Conservation (phyloP, 2,888 invertebrate species). For the Pristionchus exspectatus region DNA sequence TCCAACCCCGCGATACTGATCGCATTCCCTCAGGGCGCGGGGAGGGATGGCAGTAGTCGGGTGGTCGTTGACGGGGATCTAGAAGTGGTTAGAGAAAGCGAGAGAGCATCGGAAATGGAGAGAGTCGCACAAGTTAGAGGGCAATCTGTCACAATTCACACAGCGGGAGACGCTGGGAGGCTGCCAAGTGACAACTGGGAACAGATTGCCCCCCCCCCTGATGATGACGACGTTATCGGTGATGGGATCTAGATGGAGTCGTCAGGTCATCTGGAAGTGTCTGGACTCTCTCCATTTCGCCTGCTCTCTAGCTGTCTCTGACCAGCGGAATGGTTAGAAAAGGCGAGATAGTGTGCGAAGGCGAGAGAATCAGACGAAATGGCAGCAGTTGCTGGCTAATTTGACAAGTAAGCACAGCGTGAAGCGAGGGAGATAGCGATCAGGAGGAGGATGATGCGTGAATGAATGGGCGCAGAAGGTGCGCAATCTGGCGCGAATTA, state of each 20-base stretch:
- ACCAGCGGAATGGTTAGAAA: not conserved
- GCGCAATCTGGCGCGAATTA: not conserved
- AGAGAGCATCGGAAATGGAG: not conserved
- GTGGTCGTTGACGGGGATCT: not conserved
- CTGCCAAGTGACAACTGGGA: constrained; percentile 5
- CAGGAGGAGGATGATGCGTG: not conserved
- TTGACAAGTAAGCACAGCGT: constrained; percentile 21
- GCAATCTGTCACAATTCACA: not conserved
- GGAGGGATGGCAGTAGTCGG: not conserved
- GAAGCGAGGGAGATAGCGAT: constrained; percentile 13
- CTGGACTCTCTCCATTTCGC: not conserved
- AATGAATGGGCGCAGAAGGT: not conserved
- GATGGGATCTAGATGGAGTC: constrained; percentile 2
- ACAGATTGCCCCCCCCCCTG: constrained; percentile 4
- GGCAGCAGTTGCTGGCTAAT: constrained; percentile 8
- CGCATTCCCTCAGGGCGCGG: constrained; percentile 29
- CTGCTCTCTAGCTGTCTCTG: not conserved
- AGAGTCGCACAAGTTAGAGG: not conserved
- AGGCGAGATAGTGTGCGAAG: not conserved
- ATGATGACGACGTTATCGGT: constrained; percentile 33
- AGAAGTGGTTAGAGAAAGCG: not conserved
- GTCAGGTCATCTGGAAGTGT: not conserved
- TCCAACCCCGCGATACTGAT: not conserved
- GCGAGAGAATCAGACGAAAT: constrained; percentile 13
- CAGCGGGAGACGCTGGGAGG: not conserved